Percentiles rank a stretch among this genome's conserved stretches.
Evolutionary conservation across 2,113 vertebrate genomes (phyloP).

Genomic region (Harpagus bidentatus): DNA sequence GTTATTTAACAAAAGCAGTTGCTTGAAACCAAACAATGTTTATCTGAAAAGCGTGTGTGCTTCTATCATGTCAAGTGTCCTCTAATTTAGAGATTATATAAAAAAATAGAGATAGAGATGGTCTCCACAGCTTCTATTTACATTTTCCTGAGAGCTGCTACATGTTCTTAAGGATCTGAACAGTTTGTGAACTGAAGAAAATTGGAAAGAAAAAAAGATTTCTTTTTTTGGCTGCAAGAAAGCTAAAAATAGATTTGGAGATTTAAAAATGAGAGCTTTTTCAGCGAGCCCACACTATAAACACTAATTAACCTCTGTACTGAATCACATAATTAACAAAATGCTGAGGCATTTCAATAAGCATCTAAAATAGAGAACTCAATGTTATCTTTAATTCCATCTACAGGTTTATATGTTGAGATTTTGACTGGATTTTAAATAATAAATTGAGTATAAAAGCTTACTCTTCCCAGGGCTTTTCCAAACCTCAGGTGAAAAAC

Average conservation of each 20-base stretch:
- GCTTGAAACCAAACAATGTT: background rate
- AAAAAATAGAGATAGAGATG: background rate
- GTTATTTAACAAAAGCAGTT: background rate
- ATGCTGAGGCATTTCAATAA: background rate
- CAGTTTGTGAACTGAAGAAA: background rate
- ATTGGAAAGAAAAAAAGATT: background rate
- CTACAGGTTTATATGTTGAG: background rate
- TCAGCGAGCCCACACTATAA: background rate
- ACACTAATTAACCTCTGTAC: background rate
- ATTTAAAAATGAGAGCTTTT: background rate
- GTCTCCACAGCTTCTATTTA: background rate
- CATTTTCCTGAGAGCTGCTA: background rate
- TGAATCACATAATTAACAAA: background rate
- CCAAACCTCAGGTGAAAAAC: background rate
- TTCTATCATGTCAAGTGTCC: fast-evolving
- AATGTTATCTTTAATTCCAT: background rate
- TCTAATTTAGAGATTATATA: background rate
- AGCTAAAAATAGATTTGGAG: background rate
- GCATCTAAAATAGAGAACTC: background rate
- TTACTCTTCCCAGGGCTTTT: background rate
- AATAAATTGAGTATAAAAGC: background rate
- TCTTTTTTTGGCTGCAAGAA: background rate
- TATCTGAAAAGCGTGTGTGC: background rate
- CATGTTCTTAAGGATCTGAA: background rate
- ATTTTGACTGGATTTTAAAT: background rate